Evolutionary conservation across 1,140 invertebrate species (phyloP), one percentile per base, ranked within the genome.

Genomic region (Littorina saxatilis): DNA sequence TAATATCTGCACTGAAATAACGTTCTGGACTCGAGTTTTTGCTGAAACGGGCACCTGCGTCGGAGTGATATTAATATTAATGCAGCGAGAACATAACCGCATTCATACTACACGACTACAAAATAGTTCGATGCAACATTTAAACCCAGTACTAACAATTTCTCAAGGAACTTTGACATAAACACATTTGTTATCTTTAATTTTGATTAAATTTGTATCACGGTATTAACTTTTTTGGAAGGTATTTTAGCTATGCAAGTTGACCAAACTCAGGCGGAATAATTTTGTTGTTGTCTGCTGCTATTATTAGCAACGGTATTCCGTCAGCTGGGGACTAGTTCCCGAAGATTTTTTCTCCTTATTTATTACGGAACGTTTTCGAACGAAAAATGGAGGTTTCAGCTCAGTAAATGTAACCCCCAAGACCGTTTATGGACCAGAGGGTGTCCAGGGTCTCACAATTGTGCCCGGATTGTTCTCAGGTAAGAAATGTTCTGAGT

Each of bases 391-490:
- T 85, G 85, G 82, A 85, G 82, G 80, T 82, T 75, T 82, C 70
- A 75, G 76, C 72, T 73, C 85, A 86, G 81, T 86, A 84, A 83
- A 87, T 87, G 86, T 87, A 85, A 86, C 66, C 23, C 70, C n/a
- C 83, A 50, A 78, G 63, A 85, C 81, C 80, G 81, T 84, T 76
- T 76, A 82, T 82, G 87, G 85, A 86, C 83, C 87, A 88, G 84
- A 83, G 85, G 74, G 80, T 55, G 80, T 82, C 80, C 61, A 76
- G 73, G 63, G 61, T 82, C 74, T 77, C 80, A 75, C 58, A 82
- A 82, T 66, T 82, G 80, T 82, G 73, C 80, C 80, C 72, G 61
- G 58, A 37, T 73, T 39, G 50, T 78, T 78, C 76, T 78, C 55
- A 78, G 76, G 76, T 78, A 63, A 78, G 76, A 23, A 37, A 37